These are phyloP conservation scores for Noctuana brunneofusca DNA, from an alignment of 2,888 invertebrate species.

Conservation along the genomic window DNA sequence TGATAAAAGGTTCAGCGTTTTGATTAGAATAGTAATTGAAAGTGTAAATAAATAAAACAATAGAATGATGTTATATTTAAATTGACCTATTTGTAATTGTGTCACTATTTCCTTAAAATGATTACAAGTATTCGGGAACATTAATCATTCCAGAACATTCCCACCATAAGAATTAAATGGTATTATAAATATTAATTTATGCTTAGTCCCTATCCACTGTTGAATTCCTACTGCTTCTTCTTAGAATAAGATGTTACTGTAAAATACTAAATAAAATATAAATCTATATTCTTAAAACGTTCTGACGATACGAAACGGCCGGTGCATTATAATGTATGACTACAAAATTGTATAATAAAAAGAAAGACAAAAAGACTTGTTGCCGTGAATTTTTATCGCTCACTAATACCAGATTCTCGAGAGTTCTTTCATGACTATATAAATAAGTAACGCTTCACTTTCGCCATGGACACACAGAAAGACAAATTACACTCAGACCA, in stretches of 20 bases:
- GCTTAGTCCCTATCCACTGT: conserved; percentile 53
- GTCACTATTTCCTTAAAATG: background rate
- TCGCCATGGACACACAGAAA: no score
- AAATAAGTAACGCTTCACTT: no score
- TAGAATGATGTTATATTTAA: no score
- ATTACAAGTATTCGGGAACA: background rate
- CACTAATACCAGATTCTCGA: no score
- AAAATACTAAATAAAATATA: conserved; percentile 44
- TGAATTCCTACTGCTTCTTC: conserved; percentile 49
- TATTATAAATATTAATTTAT: conserved; percentile 43
- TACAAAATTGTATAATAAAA: background rate
- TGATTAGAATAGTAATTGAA: background rate
- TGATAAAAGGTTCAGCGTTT: background rate
- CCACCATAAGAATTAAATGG: conserved; percentile 5
- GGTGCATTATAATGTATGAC: background rate
- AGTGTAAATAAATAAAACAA: background rate
- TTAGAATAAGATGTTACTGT: conserved; percentile 45
- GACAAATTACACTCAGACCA: no score
- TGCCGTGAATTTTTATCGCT: no score
- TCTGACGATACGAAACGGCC: background rate
- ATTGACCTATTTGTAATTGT: background rate
- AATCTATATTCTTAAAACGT: conserved; percentile 41
- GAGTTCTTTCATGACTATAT: no score
- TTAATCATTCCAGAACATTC: conserved; percentile 21
- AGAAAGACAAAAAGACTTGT: no score